Evolutionary conservation across 2,113 vertebrate species (phyloP).

Genomic region (Muntiacus reevesi): DNA sequence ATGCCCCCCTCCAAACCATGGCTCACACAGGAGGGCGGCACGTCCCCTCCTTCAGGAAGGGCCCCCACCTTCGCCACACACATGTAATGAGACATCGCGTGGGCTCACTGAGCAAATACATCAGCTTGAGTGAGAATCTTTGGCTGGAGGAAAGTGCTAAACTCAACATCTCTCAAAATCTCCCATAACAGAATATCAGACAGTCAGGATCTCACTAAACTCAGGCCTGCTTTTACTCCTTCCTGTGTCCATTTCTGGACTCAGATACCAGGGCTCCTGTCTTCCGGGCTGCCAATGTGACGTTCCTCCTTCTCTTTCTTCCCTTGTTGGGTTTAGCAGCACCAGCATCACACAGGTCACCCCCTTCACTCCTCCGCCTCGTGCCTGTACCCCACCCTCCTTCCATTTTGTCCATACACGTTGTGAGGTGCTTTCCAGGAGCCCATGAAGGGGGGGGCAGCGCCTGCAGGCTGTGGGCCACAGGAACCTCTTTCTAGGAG

Average conservation of each 20-base stretch:
- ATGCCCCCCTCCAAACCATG: background rate
- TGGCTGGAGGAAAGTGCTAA: background rate
- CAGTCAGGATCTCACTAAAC: background rate
- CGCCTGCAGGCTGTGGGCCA: fast-evolving
- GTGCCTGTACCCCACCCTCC: background rate
- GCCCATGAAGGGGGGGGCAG: background rate
- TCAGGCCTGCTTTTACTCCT: background rate
- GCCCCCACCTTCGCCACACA: background rate
- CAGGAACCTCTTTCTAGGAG: background rate
- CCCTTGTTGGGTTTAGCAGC: background rate
- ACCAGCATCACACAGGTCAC: background rate
- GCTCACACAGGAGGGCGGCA: background rate
- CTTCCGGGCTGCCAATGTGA: background rate
- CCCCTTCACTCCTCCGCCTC: background rate
- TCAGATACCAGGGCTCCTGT: background rate
- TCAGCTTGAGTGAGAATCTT: background rate
- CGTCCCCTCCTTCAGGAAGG: background rate
- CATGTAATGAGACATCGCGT: background rate
- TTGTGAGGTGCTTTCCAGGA: background rate
- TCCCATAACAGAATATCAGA: background rate
- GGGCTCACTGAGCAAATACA: background rate
- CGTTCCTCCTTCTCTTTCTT: background rate
- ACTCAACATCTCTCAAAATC: background rate
- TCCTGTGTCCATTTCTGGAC: background rate
- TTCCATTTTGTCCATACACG: background rate